Percentiles rank a stretch among this genome's conserved stretches.
Evolutionary conservation across 1,140 invertebrate species (phyloP).

Genomic region (Pogonomyrmex barbatus): DNA sequence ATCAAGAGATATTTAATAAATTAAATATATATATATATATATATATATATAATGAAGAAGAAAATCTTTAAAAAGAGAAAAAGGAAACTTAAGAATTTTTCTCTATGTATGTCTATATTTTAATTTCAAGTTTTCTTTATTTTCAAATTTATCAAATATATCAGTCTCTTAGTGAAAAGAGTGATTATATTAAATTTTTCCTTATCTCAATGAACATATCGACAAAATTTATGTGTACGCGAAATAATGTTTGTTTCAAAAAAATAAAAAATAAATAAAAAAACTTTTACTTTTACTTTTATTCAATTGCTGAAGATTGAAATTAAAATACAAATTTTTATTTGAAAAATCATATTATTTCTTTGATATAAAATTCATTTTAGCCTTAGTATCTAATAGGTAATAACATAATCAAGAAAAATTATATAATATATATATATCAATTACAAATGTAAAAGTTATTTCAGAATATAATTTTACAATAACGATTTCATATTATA

Average conservation of each 20-base stretch:
- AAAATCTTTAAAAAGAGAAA: neutral
- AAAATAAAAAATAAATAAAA: neutral
- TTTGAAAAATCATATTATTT: slow-evolving; percentile 9
- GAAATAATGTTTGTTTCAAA: neutral
- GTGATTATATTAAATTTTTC: neutral
- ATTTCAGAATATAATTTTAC: neutral
- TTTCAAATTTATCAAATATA: neutral
- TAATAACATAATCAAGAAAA: neutral
- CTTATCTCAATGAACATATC: neutral
- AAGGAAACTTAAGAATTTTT: neutral
- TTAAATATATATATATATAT: neutral
- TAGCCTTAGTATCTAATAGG: neutral
- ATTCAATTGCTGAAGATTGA: slow-evolving; percentile 7
- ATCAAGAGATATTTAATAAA: slow-evolving; percentile 22
- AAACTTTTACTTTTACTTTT: neutral
- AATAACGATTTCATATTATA: slow-evolving; percentile 7
- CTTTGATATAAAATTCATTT: neutral
- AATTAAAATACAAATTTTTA: neutral
- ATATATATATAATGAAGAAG: neutral
- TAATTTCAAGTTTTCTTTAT: neutral
- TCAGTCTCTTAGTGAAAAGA: neutral
- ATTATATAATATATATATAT: neutral
- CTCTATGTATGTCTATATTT: neutral
- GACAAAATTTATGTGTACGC: neutral
- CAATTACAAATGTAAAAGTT: neutral